These are phyloP conservation scores for Saimiri boliviensis DNA, from an alignment of 2,113 vertebrate genomes.

Conservation along the genomic window DNA sequence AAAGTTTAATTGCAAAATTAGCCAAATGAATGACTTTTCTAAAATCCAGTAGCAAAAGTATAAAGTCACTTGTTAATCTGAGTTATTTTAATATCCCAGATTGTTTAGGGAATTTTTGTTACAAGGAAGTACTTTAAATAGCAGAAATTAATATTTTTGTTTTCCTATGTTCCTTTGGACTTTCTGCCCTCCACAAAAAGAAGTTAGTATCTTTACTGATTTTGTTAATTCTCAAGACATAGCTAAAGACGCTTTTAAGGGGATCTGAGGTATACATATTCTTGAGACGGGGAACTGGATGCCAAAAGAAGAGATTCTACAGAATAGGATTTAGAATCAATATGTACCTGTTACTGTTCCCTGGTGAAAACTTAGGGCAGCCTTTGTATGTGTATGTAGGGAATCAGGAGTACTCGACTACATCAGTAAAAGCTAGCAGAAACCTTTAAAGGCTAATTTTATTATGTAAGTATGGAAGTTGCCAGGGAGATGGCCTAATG, in stretches of 20 bases:
- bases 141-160: neutral
- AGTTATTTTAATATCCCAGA: constrained; percentile 48
- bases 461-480: constrained; percentile 2
- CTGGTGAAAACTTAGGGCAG: neutral
- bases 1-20: constrained; percentile 5
- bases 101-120: neutral
- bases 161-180: neutral
- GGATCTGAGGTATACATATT: neutral
- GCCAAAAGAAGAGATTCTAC: neutral
- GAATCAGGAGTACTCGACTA: neutral
- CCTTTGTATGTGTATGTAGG: neutral
- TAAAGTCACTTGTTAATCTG: constrained; percentile 25
- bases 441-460: neutral
- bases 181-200: neutral
- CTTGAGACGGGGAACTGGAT: neutral
- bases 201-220: neutral
- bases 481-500: neutral
- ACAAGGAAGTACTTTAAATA: constrained; percentile 29
- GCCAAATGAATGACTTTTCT: neutral
- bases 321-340: constrained; percentile 5
- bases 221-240: neutral
- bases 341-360: neutral
- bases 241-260: neutral
- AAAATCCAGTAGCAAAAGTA: neutral
- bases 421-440: neutral